A percentile compares a stretch with the other conserved stretches of the same genome.
Conservation (phyloP, 2,113 vertebrate genomes). For the Esox niger region DNA sequence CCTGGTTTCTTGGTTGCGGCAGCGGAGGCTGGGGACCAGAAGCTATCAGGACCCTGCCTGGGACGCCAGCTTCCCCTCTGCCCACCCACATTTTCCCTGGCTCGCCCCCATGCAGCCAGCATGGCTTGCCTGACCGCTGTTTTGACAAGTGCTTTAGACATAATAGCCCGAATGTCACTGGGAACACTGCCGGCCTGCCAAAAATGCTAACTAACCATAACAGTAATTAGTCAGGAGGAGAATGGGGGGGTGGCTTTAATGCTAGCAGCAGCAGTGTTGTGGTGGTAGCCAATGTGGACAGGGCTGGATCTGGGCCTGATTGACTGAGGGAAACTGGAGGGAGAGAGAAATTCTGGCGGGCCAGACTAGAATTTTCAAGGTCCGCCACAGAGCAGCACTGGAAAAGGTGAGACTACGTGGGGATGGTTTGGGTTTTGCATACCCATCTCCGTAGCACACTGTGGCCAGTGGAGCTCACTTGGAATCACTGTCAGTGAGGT, state of each 20-base stretch:
- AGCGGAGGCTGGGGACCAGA: slow-evolving; percentile 50
- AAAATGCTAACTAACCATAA: slow-evolving; percentile 73
- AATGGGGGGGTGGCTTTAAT: slow-evolving; percentile 13
- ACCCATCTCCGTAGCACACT: background rate
- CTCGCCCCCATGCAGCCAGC: slow-evolving; percentile 26
- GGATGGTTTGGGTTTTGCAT: slow-evolving; percentile 31
- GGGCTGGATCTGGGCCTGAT: slow-evolving; percentile 2
- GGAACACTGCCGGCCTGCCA: slow-evolving; percentile 58
- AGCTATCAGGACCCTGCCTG: slow-evolving; percentile 51
- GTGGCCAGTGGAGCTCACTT: slow-evolving; percentile 39
- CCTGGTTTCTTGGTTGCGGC: slow-evolving; percentile 46
- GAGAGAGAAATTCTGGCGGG: slow-evolving; percentile 16
- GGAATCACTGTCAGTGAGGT: slow-evolving; percentile 48
- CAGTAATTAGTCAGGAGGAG: slow-evolving; percentile 68
- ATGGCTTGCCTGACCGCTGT: slow-evolving; percentile 51
- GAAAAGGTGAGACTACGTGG: slow-evolving; percentile 32
- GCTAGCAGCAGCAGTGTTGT: background rate
- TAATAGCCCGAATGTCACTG: slow-evolving; percentile 56
- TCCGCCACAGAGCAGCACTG: slow-evolving; percentile 27
- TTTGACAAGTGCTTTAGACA: slow-evolving; percentile 74
- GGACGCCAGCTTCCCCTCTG: slow-evolving; percentile 26
- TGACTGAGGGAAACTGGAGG: slow-evolving; percentile 7
- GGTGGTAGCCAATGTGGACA: slow-evolving; percentile 36
- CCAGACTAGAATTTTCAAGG: slow-evolving; percentile 40
- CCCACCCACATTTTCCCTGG: background rate